These are phyloP conservation scores for Anguilla marmorata DNA, from an alignment of 2,797 vertebrate species.

Conservation along the genomic window DNA sequence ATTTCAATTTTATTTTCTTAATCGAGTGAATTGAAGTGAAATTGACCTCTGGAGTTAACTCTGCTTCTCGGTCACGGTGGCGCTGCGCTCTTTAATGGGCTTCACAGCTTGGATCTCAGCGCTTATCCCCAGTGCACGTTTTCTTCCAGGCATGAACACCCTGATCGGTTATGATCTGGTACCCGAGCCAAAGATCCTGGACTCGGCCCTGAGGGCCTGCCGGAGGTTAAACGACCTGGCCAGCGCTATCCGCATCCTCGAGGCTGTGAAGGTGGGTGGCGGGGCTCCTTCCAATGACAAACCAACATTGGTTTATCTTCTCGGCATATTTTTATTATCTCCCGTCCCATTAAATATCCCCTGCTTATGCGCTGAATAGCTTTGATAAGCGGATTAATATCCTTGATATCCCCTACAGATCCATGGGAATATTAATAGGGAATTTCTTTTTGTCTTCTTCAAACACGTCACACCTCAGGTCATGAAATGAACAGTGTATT, in stretches of 20 bases:
- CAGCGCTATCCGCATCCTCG: conserved; percentile 90
- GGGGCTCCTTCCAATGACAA: not conserved
- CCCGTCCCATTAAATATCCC: conserved; percentile 85
- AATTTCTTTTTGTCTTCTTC: not conserved
- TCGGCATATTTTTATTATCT: not conserved
- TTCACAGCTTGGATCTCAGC: not conserved
- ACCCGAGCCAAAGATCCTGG: conserved; percentile 94
- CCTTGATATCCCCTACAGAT: conserved; percentile 86
- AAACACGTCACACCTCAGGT: conserved; percentile 14
- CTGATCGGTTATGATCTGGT: conserved; percentile 91
- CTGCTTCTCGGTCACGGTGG: no score
- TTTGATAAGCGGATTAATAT: conserved; percentile 91
- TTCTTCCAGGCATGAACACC: conserved; percentile 86
- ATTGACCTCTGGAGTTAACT: not conserved
- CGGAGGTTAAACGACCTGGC: conserved; percentile 90
- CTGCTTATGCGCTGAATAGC: conserved; percentile 80
- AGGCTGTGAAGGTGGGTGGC: conserved; percentile 87
- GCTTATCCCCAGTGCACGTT: not conserved
- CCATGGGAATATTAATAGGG: conserved; percentile 85
- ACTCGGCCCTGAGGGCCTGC: conserved; percentile 89
- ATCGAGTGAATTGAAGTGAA: not conserved
- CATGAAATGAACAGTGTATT: conserved; percentile 31
- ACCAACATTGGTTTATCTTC: not conserved
- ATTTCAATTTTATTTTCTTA: not conserved
- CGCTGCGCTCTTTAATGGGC: not conserved